phyloP scores from a whole-genome alignment of 2,888 invertebrate species.

The Melieria picta region DNA sequence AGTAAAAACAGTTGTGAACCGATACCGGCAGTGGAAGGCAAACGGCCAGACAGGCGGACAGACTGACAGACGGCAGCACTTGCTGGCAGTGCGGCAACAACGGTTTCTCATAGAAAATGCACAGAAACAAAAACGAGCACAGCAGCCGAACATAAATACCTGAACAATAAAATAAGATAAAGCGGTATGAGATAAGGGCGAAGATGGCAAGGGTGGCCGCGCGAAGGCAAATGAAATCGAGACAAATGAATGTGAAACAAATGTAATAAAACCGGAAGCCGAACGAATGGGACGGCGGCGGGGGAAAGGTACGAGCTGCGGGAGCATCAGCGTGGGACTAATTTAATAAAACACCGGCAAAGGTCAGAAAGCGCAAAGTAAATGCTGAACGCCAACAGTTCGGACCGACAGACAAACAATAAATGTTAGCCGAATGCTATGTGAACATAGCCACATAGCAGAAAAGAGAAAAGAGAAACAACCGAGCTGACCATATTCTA shows the following conservation, averaged over 20 bases:
- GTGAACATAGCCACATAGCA: not conserved
- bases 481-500: not conserved
- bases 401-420: not conserved
- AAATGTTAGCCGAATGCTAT: constrained; percentile 9
- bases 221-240: not conserved
- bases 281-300: not conserved
- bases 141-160: not conserved
- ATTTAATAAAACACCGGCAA: constrained; percentile 22
- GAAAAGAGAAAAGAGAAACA: not conserved
- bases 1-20: no score
- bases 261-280: constrained; percentile 12
- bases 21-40: no score
- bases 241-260: constrained; percentile 14
- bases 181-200: not conserved
- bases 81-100: no score
- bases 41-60: no score
- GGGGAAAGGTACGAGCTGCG: not conserved
- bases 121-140: not conserved
- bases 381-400: not conserved
- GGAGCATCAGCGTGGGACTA: constrained; percentile 4
- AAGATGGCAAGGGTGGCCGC: not conserved
- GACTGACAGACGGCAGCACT: no score
- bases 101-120: not conserved
- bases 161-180: not conserved
- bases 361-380: not conserved